phyloP scores from a whole-genome alignment of 2,797 vertebrate genomes.

The Mycteria americana region DNA sequence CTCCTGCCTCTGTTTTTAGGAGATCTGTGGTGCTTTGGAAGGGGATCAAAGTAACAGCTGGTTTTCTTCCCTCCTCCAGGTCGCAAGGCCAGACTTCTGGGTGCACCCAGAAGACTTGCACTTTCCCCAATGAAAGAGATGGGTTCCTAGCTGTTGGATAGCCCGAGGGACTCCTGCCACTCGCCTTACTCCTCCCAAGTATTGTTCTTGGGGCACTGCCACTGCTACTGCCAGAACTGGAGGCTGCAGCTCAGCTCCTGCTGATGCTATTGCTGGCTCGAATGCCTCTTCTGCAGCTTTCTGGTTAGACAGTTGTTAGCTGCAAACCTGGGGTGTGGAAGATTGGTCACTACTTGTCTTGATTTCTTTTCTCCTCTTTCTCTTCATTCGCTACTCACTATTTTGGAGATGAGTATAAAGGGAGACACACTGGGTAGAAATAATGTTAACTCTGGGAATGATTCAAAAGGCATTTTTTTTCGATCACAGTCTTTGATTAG shows the following conservation, averaged over 20 bases:
- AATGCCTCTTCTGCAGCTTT: neutral
- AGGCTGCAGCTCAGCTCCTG: neutral
- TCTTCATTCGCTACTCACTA: neutral
- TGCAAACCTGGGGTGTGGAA: neutral
- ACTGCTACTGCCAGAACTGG: neutral
- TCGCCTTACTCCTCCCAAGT: neutral
- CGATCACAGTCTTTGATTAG: neutral
- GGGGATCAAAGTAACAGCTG: neutral
- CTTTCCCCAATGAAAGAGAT: neutral
- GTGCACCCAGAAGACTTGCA: neutral
- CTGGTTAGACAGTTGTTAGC: neutral
- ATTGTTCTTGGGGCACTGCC: conserved; percentile 29
- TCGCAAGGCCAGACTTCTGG: neutral
- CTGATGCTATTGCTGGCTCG: neutral
- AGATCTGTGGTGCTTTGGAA: neutral
- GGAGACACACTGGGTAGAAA: neutral
- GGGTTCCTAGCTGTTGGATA: neutral
- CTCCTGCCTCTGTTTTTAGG: neutral
- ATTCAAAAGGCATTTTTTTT: neutral
- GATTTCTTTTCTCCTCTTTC: neutral
- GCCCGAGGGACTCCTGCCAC: neutral
- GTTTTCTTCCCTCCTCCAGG: neutral
- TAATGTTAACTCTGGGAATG: neutral
- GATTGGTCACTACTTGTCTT: neutral
- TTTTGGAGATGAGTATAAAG: neutral